Evolutionary conservation across 1,140 invertebrate species (phyloP), one percentile per base, ranked within the genome.

Genomic region (Lordiphosa clarofinis): DNA sequence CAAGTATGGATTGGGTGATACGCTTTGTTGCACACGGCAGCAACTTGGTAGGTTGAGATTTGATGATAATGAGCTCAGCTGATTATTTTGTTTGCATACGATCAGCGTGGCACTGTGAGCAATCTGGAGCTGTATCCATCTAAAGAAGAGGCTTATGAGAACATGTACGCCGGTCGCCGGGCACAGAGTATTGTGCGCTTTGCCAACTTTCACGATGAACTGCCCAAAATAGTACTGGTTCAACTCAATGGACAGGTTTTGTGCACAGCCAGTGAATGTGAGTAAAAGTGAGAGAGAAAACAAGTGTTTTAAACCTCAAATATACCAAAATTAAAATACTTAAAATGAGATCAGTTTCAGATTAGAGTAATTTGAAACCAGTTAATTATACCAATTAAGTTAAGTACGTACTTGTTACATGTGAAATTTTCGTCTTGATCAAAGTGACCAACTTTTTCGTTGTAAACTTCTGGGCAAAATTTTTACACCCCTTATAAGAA

Each of bases 131-230:
- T 68, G 0, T 82, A 73, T 66, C 76, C 76, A 12, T n/a, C 52
- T 1, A 59, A 65, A 19, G 24, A 49, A 1, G 35, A n/a, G 5
- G 73, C 59, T 1, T 39, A 73, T 1, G 46, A 40, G 2, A 38
- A 50, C 4, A 73, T 84, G 47, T 68, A 47, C n/a, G 44, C 57
- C 7, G 78, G 78, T 2, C 56, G 61, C 1, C 54, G 39, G 8
- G 73, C 36, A 2, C 31, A 84, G 37, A 46, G 49, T 8, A 73
- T 24, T 24, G 56, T 82, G 7, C 12, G 43, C 4, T 82, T 82
- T 4, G 19, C 57, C 10, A 33, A 63, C 24, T 56, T 57, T 21
- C 13, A 35, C 7, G 19, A 70, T 6, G 60, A 73, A 46, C 33
- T 82, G 42, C 76, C 76, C 33, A 82, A 84, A 46, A 19, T 78